These are phyloP conservation scores for Ferrisia virgata DNA, from an alignment of 2,888 invertebrate genomes.

Conservation along the genomic window DNA sequence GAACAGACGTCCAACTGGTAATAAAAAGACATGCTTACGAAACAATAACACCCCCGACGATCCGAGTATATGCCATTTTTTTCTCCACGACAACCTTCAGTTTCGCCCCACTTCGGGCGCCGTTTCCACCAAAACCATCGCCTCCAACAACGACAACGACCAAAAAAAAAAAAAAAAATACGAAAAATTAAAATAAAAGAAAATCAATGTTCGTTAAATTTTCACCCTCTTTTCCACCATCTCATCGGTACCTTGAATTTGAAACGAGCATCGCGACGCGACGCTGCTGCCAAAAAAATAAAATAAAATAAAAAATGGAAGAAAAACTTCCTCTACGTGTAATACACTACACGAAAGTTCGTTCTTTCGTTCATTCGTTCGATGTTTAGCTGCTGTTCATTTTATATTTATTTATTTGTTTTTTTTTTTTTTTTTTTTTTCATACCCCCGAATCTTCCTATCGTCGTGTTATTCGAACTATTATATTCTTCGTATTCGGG, in stretches of 20 bases:
- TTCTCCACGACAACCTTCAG: background rate
- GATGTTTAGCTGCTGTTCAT: background rate
- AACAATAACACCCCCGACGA: no score
- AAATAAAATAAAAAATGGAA: no score
- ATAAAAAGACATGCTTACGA: no score
- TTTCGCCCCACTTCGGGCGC: background rate
- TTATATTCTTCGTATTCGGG: background rate
- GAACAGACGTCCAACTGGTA: no score
- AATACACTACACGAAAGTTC: background rate
- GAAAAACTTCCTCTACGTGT: background rate
- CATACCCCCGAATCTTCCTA: no score
- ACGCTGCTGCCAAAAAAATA: no score
- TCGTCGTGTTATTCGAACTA: no score
- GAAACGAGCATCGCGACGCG: background rate
- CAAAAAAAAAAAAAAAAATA: background rate
- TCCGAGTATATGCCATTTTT: background rate
- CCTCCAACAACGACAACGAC: background rate
- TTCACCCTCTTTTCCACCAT: background rate
- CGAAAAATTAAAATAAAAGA: constrained; percentile 17
- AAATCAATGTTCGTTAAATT: constrained; percentile 17
- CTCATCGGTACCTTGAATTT: background rate
- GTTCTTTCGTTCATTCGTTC: no score
- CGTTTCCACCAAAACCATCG: background rate
- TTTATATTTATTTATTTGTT: background rate
- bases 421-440: background rate